These are phyloP conservation scores for Polypterus senegalus DNA, from an alignment of 2,113 vertebrate genomes.

Conservation along the genomic window DNA sequence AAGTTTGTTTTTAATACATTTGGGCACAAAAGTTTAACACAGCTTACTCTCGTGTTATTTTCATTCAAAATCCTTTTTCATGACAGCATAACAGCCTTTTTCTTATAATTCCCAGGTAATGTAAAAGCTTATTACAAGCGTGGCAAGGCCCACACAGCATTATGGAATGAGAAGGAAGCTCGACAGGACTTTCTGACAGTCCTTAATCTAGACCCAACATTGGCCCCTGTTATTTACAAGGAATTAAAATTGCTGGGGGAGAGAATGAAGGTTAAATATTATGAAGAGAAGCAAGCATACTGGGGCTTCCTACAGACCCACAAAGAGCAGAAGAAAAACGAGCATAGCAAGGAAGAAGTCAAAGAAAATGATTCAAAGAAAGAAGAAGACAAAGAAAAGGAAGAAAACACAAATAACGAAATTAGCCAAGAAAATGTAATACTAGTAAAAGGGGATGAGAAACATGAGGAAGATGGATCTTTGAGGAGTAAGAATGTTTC, in stretches of 20 bases:
- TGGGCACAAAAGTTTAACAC: no score
- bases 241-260: slow-evolving; percentile 58
- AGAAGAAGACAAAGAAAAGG: not conserved
- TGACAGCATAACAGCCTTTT: slow-evolving; percentile 9
- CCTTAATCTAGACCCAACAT: slow-evolving; percentile 48
- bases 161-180: slow-evolving; percentile 67
- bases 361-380: slow-evolving; percentile 1
- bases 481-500: no score
- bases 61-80: not conserved
- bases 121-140: slow-evolving; percentile 74
- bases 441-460: no score
- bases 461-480: no score
- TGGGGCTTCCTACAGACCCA: slow-evolving; percentile 52
- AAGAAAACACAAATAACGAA: not conserved
- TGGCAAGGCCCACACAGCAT: slow-evolving; percentile 60
- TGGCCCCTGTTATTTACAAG: slow-evolving; percentile 40
- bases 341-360: not conserved
- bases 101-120: slow-evolving; percentile 42
- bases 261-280: slow-evolving; percentile 62
- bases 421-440: no score
- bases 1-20: no score
- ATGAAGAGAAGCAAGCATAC: slow-evolving; percentile 64
- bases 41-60: no score
- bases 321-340: not conserved
- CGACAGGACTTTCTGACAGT: slow-evolving; percentile 53